Conservation (phyloP, 2,797 vertebrate species). For the Meriones psammophilus region DNA sequence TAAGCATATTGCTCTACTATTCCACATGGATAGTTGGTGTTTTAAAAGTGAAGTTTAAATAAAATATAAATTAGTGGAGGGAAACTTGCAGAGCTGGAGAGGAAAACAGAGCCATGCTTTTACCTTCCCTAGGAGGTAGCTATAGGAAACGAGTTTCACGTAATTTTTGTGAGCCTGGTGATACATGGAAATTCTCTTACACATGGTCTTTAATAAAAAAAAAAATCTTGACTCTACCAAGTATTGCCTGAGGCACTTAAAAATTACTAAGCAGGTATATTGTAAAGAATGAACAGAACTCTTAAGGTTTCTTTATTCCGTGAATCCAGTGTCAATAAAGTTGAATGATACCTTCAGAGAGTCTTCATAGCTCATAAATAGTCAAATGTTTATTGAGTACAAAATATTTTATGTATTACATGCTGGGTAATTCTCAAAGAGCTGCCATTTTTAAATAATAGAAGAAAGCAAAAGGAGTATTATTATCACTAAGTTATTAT, state of each 20-base stretch:
- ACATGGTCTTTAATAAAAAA: constrained; percentile 27
- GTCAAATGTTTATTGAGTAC: constrained; percentile 17
- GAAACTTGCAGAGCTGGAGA: background rate
- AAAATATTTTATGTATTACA: background rate
- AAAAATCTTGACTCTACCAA: background rate
- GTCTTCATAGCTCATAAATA: background rate
- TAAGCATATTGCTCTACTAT: background rate
- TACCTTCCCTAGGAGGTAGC: background rate
- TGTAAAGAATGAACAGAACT: background rate
- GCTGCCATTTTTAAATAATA: background rate
- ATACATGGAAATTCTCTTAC: constrained; percentile 28
- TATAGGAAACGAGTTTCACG: background rate
- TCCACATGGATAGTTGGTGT: background rate
- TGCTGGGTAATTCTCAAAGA: background rate
- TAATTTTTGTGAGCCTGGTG: background rate
- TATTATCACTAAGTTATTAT: background rate
- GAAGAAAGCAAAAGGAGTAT: background rate
- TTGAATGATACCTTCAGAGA: background rate
- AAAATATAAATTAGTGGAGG: constrained; percentile 2
- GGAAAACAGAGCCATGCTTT: background rate
- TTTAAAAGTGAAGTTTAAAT: background rate
- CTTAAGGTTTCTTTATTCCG: background rate
- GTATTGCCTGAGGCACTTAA: background rate
- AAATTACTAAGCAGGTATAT: constrained; percentile 1
- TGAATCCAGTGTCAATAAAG: background rate